A percentile compares a stretch with the other conserved stretches of the same genome.
Evolutionary conservation across 2,888 invertebrate species (phyloP).

Genomic region (Pammene fasciana): DNA sequence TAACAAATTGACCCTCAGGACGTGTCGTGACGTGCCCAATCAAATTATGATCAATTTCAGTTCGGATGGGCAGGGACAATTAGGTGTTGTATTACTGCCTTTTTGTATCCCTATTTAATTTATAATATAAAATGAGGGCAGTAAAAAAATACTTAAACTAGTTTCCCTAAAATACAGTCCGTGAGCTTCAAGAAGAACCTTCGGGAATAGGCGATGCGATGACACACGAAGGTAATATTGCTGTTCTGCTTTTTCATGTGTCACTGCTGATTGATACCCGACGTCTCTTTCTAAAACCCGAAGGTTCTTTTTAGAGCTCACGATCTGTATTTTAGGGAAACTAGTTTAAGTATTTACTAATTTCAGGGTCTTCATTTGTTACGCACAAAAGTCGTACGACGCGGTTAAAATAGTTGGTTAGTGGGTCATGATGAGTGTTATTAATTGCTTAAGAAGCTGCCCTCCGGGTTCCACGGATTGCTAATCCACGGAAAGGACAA

Average conservation of each 20-base stretch:
- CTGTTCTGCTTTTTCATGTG: too few relatives aligned
- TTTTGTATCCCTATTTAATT: constrained; percentile 4
- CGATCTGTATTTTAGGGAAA: too few relatives aligned
- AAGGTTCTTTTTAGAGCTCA: too few relatives aligned
- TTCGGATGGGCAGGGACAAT: constrained; percentile 44
- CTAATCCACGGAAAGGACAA: constrained; percentile 3
- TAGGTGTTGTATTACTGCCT: constrained; percentile 47
- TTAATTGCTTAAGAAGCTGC: not conserved
- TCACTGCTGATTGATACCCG: too few relatives aligned
- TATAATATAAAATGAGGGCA: not conserved
- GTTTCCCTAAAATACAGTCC: too few relatives aligned
- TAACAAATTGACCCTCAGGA: constrained; percentile 61
- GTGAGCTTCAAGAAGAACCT: too few relatives aligned
- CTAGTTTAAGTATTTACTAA: not conserved
- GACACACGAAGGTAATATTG: too few relatives aligned
- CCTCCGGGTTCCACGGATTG: not conserved
- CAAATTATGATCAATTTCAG: constrained; percentile 66
- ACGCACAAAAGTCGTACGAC: not conserved
- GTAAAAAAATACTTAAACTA: too few relatives aligned
- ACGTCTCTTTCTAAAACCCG: too few relatives aligned
- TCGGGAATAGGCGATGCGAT: too few relatives aligned
- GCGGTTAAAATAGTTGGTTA: not conserved
- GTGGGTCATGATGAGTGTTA: not conserved
- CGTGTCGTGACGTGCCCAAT: constrained; percentile 61
- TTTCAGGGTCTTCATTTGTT: not conserved